Conservation (phyloP, 2,797 vertebrate genomes). For the Bradypodion ventrale region DNA sequence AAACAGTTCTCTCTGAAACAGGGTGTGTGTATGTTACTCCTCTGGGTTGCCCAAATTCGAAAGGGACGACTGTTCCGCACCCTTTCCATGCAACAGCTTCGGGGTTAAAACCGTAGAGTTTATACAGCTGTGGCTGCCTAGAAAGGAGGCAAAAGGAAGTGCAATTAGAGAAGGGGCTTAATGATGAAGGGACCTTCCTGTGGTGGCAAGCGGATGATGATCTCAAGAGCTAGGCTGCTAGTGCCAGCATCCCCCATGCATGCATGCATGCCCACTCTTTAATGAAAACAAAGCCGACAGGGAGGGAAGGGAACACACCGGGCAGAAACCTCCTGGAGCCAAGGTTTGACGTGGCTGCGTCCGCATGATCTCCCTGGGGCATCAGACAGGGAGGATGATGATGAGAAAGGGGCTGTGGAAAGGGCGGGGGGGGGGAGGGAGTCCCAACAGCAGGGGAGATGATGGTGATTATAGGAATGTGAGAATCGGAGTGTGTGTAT, state of each 20-base stretch:
- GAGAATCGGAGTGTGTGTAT: no score
- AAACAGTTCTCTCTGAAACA: no score
- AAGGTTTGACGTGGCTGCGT: constrained; percentile 1
- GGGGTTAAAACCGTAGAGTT: constrained; percentile 35
- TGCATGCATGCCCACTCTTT: constrained; percentile 23
- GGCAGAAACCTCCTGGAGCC: not conserved
- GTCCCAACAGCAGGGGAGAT: not conserved
- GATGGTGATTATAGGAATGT: not conserved
- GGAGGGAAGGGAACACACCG: not conserved
- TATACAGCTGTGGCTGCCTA: not conserved
- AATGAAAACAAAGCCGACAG: constrained; percentile 20
- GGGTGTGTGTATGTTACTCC: no score
- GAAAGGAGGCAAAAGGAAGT: constrained; percentile 25
- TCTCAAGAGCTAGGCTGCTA: not conserved
- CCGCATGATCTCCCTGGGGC: not conserved
- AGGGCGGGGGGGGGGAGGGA: not conserved
- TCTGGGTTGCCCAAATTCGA: not conserved
- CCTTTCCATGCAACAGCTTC: not conserved
- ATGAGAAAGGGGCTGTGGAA: not conserved
- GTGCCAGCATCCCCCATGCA: constrained; percentile 4
- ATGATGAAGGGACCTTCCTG: constrained; percentile 41
- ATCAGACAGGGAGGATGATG: not conserved
- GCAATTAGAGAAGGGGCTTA: constrained; percentile 15
- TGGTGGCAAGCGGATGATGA: constrained; percentile 17
- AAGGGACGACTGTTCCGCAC: not conserved